phyloP scores from a whole-genome alignment of 2,113 vertebrate genomes.

The Anarhynchus alexandrinus region DNA sequence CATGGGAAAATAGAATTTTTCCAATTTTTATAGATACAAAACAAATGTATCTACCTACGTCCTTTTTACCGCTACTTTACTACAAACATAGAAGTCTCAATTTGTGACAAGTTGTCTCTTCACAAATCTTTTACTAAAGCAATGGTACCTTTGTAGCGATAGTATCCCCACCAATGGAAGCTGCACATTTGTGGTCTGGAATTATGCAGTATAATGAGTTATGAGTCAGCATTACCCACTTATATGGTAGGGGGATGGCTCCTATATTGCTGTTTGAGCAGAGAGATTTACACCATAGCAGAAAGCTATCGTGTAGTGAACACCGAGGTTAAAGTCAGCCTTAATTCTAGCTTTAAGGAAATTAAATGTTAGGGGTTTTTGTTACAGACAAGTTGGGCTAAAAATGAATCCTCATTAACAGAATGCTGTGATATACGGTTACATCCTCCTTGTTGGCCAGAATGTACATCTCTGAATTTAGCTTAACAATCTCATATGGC shows the following conservation, averaged over 20 bases:
- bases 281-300: neutral
- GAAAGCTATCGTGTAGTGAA: neutral
- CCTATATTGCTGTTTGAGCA: neutral
- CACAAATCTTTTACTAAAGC: neutral
- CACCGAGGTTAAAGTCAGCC: neutral
- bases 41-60: neutral
- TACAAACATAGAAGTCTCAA: neutral
- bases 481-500: neutral
- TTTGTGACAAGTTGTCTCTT: neutral
- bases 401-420: constrained; percentile 59
- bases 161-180: neutral
- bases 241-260: neutral
- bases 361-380: constrained; percentile 2
- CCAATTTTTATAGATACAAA: neutral
- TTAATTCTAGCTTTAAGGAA: constrained; percentile 17
- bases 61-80: neutral
- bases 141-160: neutral
- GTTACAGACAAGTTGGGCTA: constrained; percentile 14
- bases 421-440: neutral
- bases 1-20: neutral
- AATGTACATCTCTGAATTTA: constrained; percentile 21
- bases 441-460: neutral
- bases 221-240: constrained; percentile 16
- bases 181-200: neutral
- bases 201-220: neutral